A percentile compares a stretch with the other conserved stretches of the same genome.
Evolutionary conservation across 2,113 vertebrate genomes (phyloP).

Genomic region (Actinemys pallida): DNA sequence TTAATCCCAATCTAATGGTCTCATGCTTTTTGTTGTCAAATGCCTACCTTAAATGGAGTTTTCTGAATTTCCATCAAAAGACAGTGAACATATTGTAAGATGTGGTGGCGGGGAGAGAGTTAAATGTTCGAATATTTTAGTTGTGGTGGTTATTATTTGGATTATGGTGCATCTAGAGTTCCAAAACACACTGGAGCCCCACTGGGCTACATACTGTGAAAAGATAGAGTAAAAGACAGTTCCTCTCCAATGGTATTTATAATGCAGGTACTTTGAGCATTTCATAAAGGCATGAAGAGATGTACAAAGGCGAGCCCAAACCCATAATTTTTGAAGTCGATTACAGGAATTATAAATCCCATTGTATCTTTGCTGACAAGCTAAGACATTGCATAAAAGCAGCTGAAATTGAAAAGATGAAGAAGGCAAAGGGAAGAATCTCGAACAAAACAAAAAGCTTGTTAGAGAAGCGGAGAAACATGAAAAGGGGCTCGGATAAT

Average conservation of each 20-base stretch:
- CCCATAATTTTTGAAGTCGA: background rate
- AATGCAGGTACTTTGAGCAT: background rate
- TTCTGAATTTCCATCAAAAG: background rate
- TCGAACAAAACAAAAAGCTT: too few relatives aligned
- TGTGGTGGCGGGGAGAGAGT: rapidly evolving
- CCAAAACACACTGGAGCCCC: background rate
- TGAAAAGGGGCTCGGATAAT: too few relatives aligned
- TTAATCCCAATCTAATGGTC: background rate
- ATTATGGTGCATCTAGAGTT: background rate
- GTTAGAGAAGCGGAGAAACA: too few relatives aligned
- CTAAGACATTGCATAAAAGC: too few relatives aligned
- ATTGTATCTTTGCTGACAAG: background rate
- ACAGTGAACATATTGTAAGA: background rate
- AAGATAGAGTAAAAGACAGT: background rate
- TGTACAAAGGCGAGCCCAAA: background rate
- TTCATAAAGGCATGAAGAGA: background rate
- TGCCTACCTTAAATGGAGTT: background rate
- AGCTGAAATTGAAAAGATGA: too few relatives aligned
- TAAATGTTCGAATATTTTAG: background rate
- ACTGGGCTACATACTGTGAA: background rate
- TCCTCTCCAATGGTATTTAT: background rate
- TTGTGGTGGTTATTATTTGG: background rate
- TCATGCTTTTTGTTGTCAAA: rapidly evolving
- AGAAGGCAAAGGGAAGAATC: too few relatives aligned
- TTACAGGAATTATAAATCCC: background rate